Evolutionary conservation across 2,797 vertebrate species (phyloP).

Genomic region (Peromyscus nudipes): DNA sequence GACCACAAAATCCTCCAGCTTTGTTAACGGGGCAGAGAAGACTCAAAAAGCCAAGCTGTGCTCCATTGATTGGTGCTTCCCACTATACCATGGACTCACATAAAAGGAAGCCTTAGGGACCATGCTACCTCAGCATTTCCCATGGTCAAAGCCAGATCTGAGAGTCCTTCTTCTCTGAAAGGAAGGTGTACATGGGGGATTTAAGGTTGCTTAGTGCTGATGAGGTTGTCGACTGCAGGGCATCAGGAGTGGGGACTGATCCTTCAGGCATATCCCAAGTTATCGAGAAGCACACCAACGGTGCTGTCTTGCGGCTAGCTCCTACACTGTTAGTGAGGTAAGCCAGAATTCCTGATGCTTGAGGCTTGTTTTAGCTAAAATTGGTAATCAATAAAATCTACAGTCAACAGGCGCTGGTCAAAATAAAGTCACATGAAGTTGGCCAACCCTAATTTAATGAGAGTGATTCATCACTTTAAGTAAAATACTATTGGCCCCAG

Average conservation of each 20-base stretch:
- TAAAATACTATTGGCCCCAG: slow-evolving; percentile 60
- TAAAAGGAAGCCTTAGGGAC: not conserved
- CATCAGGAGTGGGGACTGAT: not conserved
- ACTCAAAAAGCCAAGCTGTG: not conserved
- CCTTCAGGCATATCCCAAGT: not conserved
- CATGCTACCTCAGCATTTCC: not conserved
- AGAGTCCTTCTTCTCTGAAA: not conserved
- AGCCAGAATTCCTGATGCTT: slow-evolving; percentile 38
- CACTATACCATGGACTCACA: not conserved
- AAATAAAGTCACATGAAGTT: slow-evolving; percentile 79
- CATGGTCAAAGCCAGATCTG: not conserved
- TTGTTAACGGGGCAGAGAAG: not conserved
- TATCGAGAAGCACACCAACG: not conserved
- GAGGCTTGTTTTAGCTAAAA: slow-evolving; percentile 77
- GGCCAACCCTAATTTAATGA: slow-evolving; percentile 70
- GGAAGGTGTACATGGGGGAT: not conserved
- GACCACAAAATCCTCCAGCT: not conserved
- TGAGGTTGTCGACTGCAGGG: not conserved
- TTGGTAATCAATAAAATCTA: slow-evolving; percentile 82
- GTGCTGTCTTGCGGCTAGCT: too few relatives aligned
- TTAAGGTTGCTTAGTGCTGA: not conserved
- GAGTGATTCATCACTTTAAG: slow-evolving; percentile 81
- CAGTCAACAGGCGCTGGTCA: slow-evolving; percentile 75
- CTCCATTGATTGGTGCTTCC: not conserved
- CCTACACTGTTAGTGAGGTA: not conserved